Percentiles rank a stretch among this genome's conserved stretches.
Evolutionary conservation across 2,113 vertebrate genomes (phyloP).

Genomic region (Rhinichthys klamathensis): DNA sequence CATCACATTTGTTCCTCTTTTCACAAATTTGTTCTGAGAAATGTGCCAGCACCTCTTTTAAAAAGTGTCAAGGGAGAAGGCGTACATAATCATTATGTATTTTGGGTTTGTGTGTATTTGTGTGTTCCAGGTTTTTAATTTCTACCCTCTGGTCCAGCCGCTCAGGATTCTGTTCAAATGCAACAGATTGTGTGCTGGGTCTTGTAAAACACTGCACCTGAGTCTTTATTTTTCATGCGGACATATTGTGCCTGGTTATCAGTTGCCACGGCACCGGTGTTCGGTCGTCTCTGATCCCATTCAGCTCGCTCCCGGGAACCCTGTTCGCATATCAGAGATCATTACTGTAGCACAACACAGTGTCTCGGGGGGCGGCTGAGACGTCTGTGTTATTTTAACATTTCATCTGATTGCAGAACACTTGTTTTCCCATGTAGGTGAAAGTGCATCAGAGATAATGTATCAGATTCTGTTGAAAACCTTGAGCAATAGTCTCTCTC

Average conservation of each 20-base stretch:
- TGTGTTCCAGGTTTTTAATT: too few species aligned
- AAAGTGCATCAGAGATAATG: conserved; percentile 29
- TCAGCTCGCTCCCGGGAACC: background rate
- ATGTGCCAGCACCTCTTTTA: too few species aligned
- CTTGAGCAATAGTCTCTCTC: conserved; percentile 16
- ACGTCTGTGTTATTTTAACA: conserved; percentile 20
- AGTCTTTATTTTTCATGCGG: conserved; percentile 6
- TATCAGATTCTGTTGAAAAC: background rate
- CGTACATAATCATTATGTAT: too few species aligned
- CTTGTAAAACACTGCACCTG: background rate
- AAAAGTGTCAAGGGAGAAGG: too few species aligned
- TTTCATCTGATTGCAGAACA: conserved; percentile 20
- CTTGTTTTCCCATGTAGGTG: conserved; percentile 20
- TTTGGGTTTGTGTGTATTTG: too few species aligned
- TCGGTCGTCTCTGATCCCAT: background rate
- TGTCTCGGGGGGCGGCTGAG: background rate
- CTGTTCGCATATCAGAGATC: conserved; percentile 1
- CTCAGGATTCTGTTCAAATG: background rate
- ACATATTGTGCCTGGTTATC: background rate
- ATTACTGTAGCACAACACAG: conserved; percentile 3
- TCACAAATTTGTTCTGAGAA: background rate
- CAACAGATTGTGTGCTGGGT: background rate
- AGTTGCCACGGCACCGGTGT: background rate
- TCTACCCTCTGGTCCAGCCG: too few species aligned
- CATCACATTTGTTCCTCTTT: background rate